These are phyloP conservation scores for Eulemur rufifrons DNA, from an alignment of 2,113 vertebrate genomes.

Conservation along the genomic window DNA sequence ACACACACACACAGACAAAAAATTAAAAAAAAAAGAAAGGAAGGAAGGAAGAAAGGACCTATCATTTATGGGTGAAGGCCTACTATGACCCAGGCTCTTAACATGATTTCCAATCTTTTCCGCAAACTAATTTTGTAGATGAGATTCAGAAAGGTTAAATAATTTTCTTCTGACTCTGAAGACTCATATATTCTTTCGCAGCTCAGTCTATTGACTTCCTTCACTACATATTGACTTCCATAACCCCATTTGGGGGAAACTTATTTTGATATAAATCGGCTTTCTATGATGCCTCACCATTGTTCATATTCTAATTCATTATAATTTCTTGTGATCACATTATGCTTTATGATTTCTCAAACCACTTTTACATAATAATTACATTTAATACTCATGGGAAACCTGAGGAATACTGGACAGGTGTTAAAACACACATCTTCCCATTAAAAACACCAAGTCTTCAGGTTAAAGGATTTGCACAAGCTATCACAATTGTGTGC, in stretches of 20 bases:
- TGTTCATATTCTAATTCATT: background rate
- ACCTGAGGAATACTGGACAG: background rate
- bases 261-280: background rate
- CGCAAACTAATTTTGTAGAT: background rate
- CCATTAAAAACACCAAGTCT: background rate
- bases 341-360: background rate
- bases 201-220: background rate
- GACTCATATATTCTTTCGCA: background rate
- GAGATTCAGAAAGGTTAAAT: conserved; percentile 8
- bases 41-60: background rate
- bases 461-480: background rate
- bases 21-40: background rate
- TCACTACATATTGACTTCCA: background rate
- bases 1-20: too few species aligned
- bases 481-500: background rate
- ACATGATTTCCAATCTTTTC: background rate
- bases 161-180: background rate
- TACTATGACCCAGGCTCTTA: background rate
- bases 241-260: background rate
- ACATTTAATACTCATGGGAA: background rate
- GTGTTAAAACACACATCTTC: background rate
- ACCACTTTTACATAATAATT: background rate
- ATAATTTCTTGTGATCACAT: background rate
- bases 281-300: background rate
- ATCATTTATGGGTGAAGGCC: background rate